phyloP scores from a whole-genome alignment of 1,140 invertebrate species.

The Episyrphus balteatus region DNA sequence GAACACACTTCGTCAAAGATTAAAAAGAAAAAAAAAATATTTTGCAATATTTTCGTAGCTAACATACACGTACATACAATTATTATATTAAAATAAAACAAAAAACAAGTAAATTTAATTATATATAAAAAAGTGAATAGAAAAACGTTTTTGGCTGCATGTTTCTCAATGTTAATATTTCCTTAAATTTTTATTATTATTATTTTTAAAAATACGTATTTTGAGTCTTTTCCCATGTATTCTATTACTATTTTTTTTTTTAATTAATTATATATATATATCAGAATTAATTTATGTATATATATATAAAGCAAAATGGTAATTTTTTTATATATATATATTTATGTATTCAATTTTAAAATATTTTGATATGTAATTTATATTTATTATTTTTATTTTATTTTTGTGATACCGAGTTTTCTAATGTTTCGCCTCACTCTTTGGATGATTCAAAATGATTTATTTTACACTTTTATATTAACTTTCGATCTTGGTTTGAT shows the following conservation, averaged over 20 bases:
- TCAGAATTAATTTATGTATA: background rate
- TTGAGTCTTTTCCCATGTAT: too few relatives aligned
- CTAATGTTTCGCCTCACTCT: constrained; percentile 38
- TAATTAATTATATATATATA: background rate
- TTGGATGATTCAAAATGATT: too few relatives aligned
- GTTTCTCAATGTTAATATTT: constrained; percentile 37
- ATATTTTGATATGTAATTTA: constrained; percentile 2
- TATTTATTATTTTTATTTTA: constrained; percentile 2
- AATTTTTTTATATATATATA: constrained; percentile 1
- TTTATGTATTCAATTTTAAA: constrained; percentile 1
- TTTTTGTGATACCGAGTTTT: constrained; percentile 37
- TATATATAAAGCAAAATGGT: background rate
- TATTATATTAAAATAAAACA: too few relatives aligned
- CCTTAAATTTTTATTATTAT: constrained; percentile 17
- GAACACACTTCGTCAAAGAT: constrained; percentile 38
- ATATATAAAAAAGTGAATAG: constrained; percentile 1
- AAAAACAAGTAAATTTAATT: background rate
- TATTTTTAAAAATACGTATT: constrained; percentile 10
- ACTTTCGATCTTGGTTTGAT: too few relatives aligned
- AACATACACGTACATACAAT: too few relatives aligned
- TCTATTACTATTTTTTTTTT: background rate
- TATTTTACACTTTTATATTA: too few relatives aligned
- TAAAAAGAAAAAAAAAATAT: constrained; percentile 28
- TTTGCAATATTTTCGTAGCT: constrained; percentile 13
- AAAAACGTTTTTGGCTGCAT: constrained; percentile 16